A percentile compares a stretch with the other conserved stretches of the same genome.
Evolutionary conservation across 1,140 invertebrate species (phyloP).

Genomic region (Pachypeltis micranthus): DNA sequence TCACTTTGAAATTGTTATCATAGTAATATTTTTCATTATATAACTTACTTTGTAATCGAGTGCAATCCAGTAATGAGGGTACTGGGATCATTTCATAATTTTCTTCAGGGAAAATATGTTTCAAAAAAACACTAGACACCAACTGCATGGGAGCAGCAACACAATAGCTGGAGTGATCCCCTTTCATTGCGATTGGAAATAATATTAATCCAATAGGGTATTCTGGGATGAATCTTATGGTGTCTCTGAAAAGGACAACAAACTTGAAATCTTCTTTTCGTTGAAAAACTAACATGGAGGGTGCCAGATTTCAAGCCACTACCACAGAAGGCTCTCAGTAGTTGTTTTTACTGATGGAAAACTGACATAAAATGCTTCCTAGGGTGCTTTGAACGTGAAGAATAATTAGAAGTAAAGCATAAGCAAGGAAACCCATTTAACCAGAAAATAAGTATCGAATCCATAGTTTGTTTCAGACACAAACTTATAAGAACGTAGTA

Average conservation of each 20-base stretch:
- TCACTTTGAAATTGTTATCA: neutral
- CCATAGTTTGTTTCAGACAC: too few species aligned
- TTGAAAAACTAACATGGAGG: neutral
- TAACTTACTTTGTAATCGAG: neutral
- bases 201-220: neutral
- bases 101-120: neutral
- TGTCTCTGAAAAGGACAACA: neutral
- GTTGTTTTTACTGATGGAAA: neutral
- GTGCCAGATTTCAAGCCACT: neutral
- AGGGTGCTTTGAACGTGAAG: too few species aligned
- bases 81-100: neutral
- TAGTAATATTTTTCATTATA: neutral
- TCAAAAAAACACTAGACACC: neutral
- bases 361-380: too few species aligned
- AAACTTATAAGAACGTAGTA: too few species aligned
- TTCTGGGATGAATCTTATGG: neutral
- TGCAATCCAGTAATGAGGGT: neutral
- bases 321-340: neutral
- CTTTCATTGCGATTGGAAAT: neutral
- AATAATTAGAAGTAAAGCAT: too few species aligned
- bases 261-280: neutral
- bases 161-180: neutral
- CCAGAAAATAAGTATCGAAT: too few species aligned
- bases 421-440: too few species aligned
- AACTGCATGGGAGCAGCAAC: neutral